Evolutionary conservation across 2,113 vertebrate genomes (phyloP).

Genomic region (Spilogale gracilis): DNA sequence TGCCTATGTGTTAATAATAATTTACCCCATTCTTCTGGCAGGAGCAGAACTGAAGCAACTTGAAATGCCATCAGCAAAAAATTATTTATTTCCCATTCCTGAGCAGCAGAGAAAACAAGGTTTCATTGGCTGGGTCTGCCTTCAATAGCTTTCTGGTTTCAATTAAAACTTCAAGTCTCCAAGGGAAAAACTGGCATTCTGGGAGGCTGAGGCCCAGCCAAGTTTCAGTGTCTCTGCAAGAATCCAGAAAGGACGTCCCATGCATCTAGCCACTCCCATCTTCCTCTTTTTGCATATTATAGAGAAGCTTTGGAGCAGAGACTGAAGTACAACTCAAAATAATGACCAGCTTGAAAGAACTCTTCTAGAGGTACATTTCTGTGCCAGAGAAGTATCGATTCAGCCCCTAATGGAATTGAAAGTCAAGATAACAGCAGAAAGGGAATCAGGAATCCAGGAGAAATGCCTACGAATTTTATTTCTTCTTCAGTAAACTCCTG

Average conservation of each 20-base stretch:
- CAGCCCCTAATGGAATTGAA: constrained; percentile 58
- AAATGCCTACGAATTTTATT: constrained; percentile 48
- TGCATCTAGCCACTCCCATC: constrained; percentile 60
- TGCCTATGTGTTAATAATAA: constrained; percentile 87
- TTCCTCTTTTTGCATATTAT: neutral
- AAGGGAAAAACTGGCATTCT: constrained; percentile 80
- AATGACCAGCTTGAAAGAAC: constrained; percentile 33
- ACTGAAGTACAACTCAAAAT: constrained; percentile 66
- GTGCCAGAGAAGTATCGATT: constrained; percentile 56
- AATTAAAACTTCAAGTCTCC: constrained; percentile 89
- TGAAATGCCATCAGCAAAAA: constrained; percentile 89
- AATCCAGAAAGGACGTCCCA: constrained; percentile 81
- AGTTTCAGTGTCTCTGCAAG: constrained; percentile 68
- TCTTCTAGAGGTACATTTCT: constrained; percentile 35
- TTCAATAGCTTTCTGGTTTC: constrained; percentile 90
- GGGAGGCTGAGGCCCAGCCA: constrained; percentile 76
- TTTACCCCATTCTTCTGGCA: constrained; percentile 83
- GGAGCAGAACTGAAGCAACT: constrained; percentile 83
- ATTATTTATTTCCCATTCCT: constrained; percentile 88
- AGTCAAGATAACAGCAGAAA: constrained; percentile 70
- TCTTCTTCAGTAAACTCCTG: constrained; percentile 53
- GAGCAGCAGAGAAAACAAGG: constrained; percentile 86
- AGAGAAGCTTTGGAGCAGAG: constrained; percentile 51
- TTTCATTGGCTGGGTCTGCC: constrained; percentile 86
- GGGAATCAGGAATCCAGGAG: neutral